phyloP scores from a whole-genome alignment of 2,888 invertebrate species.

The Prenolepis imparis region DNA sequence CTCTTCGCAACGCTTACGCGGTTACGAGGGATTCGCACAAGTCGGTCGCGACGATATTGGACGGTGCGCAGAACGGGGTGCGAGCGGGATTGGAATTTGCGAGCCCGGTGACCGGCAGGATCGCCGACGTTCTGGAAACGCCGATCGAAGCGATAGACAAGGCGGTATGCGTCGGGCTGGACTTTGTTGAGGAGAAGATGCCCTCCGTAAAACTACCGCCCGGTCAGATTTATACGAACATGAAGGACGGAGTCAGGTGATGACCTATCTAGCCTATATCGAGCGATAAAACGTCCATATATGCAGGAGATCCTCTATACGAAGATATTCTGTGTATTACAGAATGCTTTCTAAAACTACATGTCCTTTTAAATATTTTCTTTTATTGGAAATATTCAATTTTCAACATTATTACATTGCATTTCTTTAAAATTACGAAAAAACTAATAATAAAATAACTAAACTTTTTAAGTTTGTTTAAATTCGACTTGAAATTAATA shows the following conservation, averaged over 20 bases:
- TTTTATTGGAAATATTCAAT: not conserved
- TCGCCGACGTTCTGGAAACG: slow-evolving; percentile 83
- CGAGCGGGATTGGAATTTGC: slow-evolving; percentile 70
- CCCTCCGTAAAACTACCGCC: slow-evolving; percentile 86
- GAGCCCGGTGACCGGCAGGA: slow-evolving; percentile 73
- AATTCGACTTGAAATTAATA: not conserved
- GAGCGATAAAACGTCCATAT: not conserved
- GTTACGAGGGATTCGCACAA: slow-evolving; percentile 74
- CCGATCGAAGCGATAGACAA: slow-evolving; percentile 79
- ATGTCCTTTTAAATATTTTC: not conserved
- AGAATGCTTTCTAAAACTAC: not conserved
- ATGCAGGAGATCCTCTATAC: not conserved
- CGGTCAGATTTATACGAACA: slow-evolving; percentile 81
- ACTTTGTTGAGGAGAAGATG: slow-evolving; percentile 85
- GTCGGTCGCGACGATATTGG: slow-evolving; percentile 72
- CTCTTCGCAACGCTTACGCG: slow-evolving; percentile 72
- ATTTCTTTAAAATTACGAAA: not conserved
- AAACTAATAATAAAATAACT: too few species aligned
- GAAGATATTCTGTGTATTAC: not conserved
- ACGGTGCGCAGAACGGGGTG: slow-evolving; percentile 72
- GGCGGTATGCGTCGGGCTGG: slow-evolving; percentile 85
- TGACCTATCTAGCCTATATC: not conserved
- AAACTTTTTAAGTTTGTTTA: too few species aligned
- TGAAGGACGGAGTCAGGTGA: slow-evolving; percentile 77
- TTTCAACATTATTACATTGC: not conserved